These are phyloP conservation scores for Cataglyphis rosenhaueri DNA, from an alignment of 2,888 invertebrate species.

Conservation along the genomic window DNA sequence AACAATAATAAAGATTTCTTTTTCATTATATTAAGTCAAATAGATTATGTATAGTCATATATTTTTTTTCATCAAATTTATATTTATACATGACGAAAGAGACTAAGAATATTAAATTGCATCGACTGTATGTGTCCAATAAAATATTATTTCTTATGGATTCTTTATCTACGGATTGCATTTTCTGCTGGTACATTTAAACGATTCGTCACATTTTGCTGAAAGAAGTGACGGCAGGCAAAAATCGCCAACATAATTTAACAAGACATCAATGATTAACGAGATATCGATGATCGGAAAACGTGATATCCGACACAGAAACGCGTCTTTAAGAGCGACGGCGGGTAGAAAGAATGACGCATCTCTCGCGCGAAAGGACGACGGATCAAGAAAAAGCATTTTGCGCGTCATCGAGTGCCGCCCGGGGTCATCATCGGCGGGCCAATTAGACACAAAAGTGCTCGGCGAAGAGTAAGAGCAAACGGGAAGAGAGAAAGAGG, in stretches of 20 bases:
- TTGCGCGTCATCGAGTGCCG: slow-evolving; percentile 67
- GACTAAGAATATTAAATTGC: slow-evolving; percentile 3
- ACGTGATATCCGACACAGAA: slow-evolving; percentile 8
- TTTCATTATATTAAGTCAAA: neutral
- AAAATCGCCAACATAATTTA: slow-evolving; percentile 10
- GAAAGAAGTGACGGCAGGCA: neutral
- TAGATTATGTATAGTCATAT: neutral
- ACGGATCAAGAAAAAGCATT: slow-evolving; percentile 71
- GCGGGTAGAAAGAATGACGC: slow-evolving; percentile 5
- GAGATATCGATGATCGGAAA: slow-evolving; percentile 38
- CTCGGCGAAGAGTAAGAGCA: slow-evolving; percentile 31
- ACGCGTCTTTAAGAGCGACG: neutral
- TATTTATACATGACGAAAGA: neutral
- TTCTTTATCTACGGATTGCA: neutral
- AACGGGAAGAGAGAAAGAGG: neutral
- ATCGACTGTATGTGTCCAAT: neutral
- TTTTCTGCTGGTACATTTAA: neutral
- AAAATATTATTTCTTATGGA: neutral
- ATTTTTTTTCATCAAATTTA: neutral
- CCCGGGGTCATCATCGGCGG: slow-evolving; percentile 59
- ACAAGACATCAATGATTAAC: slow-evolving; percentile 4
- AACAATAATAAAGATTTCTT: neutral
- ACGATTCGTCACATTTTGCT: slow-evolving; percentile 3
- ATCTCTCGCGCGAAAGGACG: slow-evolving; percentile 48
- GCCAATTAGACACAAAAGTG: slow-evolving; percentile 70